These are phyloP conservation scores for Luehdorfia chinensis DNA, from an alignment of 1,140 invertebrate species.

Conservation along the genomic window DNA sequence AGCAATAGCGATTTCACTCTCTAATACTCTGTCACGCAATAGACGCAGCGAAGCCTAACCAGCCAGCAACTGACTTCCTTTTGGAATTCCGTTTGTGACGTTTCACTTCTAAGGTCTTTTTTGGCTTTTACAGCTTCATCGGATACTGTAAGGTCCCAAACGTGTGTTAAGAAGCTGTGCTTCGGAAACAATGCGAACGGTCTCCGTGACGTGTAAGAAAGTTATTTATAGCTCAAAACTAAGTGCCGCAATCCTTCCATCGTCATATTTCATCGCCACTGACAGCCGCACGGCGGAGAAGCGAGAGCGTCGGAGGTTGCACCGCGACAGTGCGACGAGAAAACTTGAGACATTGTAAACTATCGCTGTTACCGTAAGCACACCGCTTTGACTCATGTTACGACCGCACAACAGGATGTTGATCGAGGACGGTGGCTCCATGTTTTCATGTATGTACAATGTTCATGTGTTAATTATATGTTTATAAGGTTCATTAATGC, in stretches of 20 bases:
- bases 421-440: conserved; percentile 2
- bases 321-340: conserved; percentile 6
- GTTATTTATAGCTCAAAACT: conserved; percentile 14
- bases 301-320: conserved; percentile 9
- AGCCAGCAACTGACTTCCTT: too few relatives aligned
- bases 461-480: too few relatives aligned
- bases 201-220: conserved; percentile 1
- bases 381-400: conserved; percentile 9
- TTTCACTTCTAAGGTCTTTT: too few relatives aligned
- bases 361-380: conserved; percentile 13
- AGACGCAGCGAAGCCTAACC: too few relatives aligned
- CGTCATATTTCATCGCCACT: conserved; percentile 12
- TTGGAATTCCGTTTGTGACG: too few relatives aligned
- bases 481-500: too few relatives aligned
- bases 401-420: conserved; percentile 15
- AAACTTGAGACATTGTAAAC: conserved; percentile 12
- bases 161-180: too few relatives aligned
- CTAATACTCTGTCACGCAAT: too few relatives aligned
- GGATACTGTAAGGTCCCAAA: too few relatives aligned
- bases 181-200: conserved; percentile 10
- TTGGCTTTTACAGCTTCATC: too few relatives aligned
- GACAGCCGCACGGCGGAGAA: background rate
- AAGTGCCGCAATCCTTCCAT: conserved; percentile 8
- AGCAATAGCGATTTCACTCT: too few relatives aligned
- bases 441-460: conserved; percentile 4